Evolutionary conservation across 2,113 vertebrate genomes (phyloP).

Genomic region (Nesoenas mayeri): DNA sequence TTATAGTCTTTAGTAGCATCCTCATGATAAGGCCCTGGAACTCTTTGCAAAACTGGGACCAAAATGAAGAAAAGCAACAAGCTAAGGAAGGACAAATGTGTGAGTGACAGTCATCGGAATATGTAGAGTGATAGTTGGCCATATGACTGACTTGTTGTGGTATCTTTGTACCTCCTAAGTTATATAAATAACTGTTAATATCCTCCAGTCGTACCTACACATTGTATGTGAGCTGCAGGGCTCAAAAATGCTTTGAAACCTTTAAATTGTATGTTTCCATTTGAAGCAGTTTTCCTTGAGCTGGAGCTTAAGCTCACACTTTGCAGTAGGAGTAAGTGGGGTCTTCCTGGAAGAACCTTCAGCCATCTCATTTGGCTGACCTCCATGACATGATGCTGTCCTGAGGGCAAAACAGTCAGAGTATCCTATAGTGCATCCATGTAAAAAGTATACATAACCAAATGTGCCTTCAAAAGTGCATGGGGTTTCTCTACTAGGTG

Average conservation of each 20-base stretch:
- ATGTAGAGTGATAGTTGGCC: not conserved
- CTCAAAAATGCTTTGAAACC: not conserved
- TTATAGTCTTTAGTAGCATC: too few relatives aligned
- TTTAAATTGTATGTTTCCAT: not conserved
- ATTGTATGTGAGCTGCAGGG: not conserved
- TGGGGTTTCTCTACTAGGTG: not conserved
- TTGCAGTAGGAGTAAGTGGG: not conserved
- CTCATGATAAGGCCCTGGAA: not conserved
- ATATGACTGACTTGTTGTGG: not conserved
- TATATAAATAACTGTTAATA: not conserved
- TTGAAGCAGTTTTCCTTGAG: not conserved
- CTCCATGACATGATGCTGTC: not conserved
- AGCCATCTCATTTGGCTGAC: not conserved
- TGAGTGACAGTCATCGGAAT: not conserved
- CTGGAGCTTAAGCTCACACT: not conserved
- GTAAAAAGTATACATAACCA: not conserved
- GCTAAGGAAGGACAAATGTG: not conserved
- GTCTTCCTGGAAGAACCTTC: not conserved
- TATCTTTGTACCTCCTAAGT: too few relatives aligned
- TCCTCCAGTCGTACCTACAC: not conserved
- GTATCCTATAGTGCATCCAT: not conserved
- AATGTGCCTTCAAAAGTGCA: not conserved
- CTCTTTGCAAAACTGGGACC: not conserved
- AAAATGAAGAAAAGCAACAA: not conserved
- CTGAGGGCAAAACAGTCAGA: not conserved